Conservation (phyloP, 2,888 invertebrate species). For the Cataglyphis cursor region DNA sequence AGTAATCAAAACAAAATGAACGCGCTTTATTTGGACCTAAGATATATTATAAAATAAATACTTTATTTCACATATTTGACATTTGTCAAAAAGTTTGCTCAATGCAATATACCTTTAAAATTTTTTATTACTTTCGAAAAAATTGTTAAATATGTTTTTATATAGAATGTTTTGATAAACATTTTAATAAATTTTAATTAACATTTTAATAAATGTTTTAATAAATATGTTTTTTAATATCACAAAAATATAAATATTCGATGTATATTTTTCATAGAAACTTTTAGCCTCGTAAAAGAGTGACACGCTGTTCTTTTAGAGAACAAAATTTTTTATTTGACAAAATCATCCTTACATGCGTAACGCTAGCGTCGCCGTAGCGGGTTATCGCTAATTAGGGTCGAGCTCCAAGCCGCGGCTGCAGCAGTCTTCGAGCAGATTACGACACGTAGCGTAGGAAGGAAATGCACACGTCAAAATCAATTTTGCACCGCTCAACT, state of each 20-base stretch:
- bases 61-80: background rate
- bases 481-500: slow-evolving; percentile 32
- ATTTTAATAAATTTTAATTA: too few relatives aligned
- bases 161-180: too few relatives aligned
- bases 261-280: background rate
- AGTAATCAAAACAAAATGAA: background rate
- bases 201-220: too few relatives aligned
- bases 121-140: background rate
- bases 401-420: slow-evolving; percentile 38
- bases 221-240: background rate
- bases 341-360: slow-evolving; percentile 71
- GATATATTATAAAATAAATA: slow-evolving; percentile 4
- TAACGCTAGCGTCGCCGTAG: slow-evolving; percentile 43
- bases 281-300: background rate
- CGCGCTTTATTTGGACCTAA: background rate
- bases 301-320: slow-evolving; percentile 60
- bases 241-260: background rate
- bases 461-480: slow-evolving; percentile 32
- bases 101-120: background rate
- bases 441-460: slow-evolving; percentile 35
- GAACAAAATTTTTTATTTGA: slow-evolving; percentile 76
- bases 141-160: too few relatives aligned
- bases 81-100: background rate
- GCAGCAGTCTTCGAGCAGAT: slow-evolving; percentile 52
- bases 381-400: slow-evolving; percentile 52